Evolutionary conservation across 2,888 invertebrate species (phyloP), one percentile per base, ranked within the genome.

Genomic region (Cataglyphis altisquamis): DNA sequence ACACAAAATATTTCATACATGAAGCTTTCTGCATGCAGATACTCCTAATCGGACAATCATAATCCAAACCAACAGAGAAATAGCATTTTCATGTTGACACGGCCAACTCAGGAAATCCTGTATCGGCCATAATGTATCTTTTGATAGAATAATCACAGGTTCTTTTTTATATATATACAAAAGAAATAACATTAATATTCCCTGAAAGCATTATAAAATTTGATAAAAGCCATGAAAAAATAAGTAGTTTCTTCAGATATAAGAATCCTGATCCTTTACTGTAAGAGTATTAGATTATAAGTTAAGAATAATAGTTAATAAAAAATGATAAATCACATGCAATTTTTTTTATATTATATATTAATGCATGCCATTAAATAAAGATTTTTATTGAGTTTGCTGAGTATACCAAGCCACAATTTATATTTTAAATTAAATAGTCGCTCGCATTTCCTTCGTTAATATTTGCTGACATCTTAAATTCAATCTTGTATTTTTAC

Each of bases 31-130:
- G 55, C 57, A 85, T 41, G 64, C 86, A 8, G 84, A 86, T 82
- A 90, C 29, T 87, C 91, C 92, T 48, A 92, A 48, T 85, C 88
- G 92, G 41, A 78, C 48, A 21, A 89, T 90, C 32, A 92, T 48
- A 62, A 92, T 84, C 94, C 94, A 94, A 52, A 85, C 86, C n/a
- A 91, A 60, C 36, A 94, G 86, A 68, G 94, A 94, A 84, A 94
- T 93, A 5, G 92, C 91, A 87, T 91, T 91, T 45, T 91, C 90
- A 6, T 91, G 86, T 39, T 85, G 62, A 63, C 91, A 90, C 21
- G 94, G 94, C 94, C 94, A 95, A 67, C 93, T 93, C n/a, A 94
- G 81, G 36, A 94, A 39, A 73, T 82, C 82, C 62, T 92, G 88
- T 4, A 94, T 62, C 1, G 94, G 94, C 93, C 94, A 94, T 1